Evolutionary conservation across 2,113 vertebrate genomes (phyloP), one percentile per base, ranked within the genome.

Genomic region (Glaucidium brasilianum): DNA sequence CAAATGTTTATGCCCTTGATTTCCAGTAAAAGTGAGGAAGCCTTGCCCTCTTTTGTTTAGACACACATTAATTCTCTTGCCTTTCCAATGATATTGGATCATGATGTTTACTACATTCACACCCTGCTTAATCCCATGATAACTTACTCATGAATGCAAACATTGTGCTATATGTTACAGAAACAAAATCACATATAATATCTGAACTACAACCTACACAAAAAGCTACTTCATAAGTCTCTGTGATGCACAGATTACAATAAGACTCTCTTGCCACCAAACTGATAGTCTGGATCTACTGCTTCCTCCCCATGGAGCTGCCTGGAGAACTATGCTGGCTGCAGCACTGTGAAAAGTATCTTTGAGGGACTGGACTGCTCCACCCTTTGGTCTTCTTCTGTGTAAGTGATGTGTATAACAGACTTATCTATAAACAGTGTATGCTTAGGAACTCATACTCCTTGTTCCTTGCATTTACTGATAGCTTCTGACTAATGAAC

Each of bases 1-100:
- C 88, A 73, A 62, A 86, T 81, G 64, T n/a, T 90, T 91, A 87
- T 64, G 85, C 76, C 85, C 77, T 90, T 90, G 84, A 87, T 90
- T 95, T 92, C 69, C 84, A 91, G 88, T 76, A 72, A 60, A 89
- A 45, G 39, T 2, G 1, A 87, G 30, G 56, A 85, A 82, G 66
- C 6, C 10, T 63, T 82, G 74, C 39, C 74, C 45, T 94, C 69
- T 91, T 86, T 94, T 82, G 41, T 88, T 88, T 49, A 76, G 91
- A 52, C 22, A 60, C 43, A 79, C 84, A 72, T 78, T 94, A 95
- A 92, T 88, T 97, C 78, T 19, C 35, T 43, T 92, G 91, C 37
- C 80, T 96, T 94, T 89, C 37, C 86, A 84, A 59, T 47, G 45
- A 89, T 60, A 94, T 4, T 84, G 91, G 68, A 78, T 84, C 66